Conservation (phyloP, 2,888 invertebrate species). For the Callyntrura sp. region DNA sequence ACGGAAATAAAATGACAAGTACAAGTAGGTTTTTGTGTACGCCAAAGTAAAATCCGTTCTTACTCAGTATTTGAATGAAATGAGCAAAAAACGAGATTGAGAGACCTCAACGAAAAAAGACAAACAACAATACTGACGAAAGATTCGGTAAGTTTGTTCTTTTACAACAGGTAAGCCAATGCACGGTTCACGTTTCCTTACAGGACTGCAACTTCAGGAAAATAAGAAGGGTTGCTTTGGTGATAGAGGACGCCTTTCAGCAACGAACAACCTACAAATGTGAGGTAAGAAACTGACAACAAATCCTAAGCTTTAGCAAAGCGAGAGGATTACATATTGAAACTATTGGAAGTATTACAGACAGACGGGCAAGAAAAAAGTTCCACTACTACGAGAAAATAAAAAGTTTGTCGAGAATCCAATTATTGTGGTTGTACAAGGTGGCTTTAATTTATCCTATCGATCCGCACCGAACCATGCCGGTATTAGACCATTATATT, state of each 20-base stretch:
- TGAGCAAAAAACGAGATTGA: not conserved
- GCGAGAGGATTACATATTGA: slow-evolving; percentile 4
- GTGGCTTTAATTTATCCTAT: not conserved
- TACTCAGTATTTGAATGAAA: not conserved
- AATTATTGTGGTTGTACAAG: not conserved
- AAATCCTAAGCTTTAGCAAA: slow-evolving; percentile 23
- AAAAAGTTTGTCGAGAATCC: slow-evolving; percentile 25
- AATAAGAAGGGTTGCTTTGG: not conserved
- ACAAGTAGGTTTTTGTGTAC: not conserved
- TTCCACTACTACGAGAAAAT: not conserved
- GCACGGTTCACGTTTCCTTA: not conserved
- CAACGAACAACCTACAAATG: not conserved
- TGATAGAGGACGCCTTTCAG: not conserved
- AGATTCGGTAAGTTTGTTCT: not conserved
- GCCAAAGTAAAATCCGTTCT: not conserved
- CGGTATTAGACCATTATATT: not conserved
- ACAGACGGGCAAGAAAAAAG: not conserved
- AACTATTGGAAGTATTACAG: slow-evolving; percentile 1
- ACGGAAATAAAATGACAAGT: not conserved
- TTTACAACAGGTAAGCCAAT: not conserved
- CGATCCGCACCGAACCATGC: not conserved
- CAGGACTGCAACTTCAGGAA: not conserved
- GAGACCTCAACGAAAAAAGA: not conserved
- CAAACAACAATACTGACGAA: not conserved
- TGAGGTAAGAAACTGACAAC: slow-evolving; percentile 12